A percentile compares a stretch with the other conserved stretches of the same genome.
Evolutionary conservation across 1,140 invertebrate genomes (phyloP).

Genomic region (Muscidifurax raptorellus): DNA sequence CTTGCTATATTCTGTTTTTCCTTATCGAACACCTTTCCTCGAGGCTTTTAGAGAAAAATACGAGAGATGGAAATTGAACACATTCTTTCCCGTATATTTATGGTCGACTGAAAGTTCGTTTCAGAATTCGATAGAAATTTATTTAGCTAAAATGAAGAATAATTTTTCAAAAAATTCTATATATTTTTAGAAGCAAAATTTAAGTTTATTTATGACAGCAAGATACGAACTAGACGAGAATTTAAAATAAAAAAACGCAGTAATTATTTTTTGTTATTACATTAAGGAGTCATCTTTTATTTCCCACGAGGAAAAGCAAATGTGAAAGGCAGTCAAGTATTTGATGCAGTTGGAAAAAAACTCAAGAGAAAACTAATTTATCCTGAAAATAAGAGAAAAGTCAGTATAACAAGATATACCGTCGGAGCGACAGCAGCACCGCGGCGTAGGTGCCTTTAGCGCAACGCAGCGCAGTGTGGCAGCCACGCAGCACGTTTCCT

Average conservation of each 20-base stretch:
- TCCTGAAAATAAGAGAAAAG: slow-evolving; percentile 13
- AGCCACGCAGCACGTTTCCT: slow-evolving; percentile 10
- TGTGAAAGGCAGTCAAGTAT: too few relatives aligned
- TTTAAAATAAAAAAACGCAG: too few relatives aligned
- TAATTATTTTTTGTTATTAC: too few relatives aligned
- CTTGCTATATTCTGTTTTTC: slow-evolving; percentile 1
- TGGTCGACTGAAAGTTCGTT: background rate
- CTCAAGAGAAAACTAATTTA: slow-evolving; percentile 28
- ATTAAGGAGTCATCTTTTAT: background rate
- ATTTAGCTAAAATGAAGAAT: background rate
- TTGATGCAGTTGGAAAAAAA: background rate
- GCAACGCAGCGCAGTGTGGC: too few relatives aligned
- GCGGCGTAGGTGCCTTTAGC: background rate
- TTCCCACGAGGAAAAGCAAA: background rate
- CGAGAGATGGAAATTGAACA: slow-evolving; percentile 53
- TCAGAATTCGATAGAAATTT: background rate
- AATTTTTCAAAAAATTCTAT: background rate
- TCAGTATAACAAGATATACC: background rate
- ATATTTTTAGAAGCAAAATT: background rate
- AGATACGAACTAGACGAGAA: too few relatives aligned
- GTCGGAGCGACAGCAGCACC: background rate
- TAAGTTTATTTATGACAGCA: too few relatives aligned
- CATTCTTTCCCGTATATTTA: slow-evolving; percentile 20
- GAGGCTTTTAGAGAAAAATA: slow-evolving; percentile 52
- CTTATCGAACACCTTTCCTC: slow-evolving; percentile 31